Conservation (phyloP, 2,797 vertebrate genomes). For the Paramormyrops hopkinsi region DNA sequence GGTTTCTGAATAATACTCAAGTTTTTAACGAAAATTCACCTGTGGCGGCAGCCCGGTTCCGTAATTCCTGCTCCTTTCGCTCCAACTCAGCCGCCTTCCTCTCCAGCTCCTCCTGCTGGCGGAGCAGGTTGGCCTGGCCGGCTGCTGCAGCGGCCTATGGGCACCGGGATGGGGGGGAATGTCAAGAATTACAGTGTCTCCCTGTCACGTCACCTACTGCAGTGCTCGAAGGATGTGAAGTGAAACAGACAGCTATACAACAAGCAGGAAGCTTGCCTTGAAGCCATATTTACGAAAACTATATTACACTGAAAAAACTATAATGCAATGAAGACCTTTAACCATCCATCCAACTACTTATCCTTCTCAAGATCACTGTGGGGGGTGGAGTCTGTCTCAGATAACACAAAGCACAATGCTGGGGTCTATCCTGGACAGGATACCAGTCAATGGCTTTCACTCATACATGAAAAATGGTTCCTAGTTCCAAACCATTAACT, state of each 20-base stretch:
- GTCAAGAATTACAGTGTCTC: background rate
- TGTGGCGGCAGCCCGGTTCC: conserved; percentile 52
- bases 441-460: background rate
- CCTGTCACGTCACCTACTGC: background rate
- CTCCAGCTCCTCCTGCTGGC: conserved; percentile 91
- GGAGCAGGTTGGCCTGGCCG: conserved; percentile 80
- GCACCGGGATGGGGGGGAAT: background rate
- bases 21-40: conserved; percentile 39
- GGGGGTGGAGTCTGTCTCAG: background rate
- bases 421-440: background rate
- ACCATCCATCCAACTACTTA: background rate
- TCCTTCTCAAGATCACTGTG: background rate
- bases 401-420: background rate
- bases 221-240: background rate
- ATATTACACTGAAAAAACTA: background rate
- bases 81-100: conserved; percentile 89
- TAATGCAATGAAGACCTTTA: background rate
- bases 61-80: conserved; percentile 82
- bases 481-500: background rate
- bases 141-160: conserved; percentile 72
- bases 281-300: background rate
- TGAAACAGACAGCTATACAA: background rate
- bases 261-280: background rate
- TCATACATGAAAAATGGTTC: background rate
- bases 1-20: background rate